Percentiles rank a stretch among this genome's conserved stretches.
These are phyloP conservation scores for Ranitomeya variabilis DNA, from an alignment of 2,113 vertebrate species.

Conservation along the genomic window DNA sequence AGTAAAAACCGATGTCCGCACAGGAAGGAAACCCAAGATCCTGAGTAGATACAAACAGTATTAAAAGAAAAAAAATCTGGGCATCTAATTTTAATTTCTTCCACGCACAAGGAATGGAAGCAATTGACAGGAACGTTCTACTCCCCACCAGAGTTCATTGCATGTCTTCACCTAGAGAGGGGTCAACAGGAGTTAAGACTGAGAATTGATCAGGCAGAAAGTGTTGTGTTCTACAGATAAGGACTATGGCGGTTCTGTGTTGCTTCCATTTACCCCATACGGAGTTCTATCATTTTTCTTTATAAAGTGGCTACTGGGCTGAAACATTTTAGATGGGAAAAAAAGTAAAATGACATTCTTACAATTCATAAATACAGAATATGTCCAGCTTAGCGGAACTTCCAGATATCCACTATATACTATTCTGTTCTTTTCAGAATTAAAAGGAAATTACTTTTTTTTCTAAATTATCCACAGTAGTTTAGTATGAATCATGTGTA, in stretches of 20 bases:
- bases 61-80: too few species aligned
- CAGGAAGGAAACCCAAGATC: background rate
- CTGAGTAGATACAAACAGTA: background rate
- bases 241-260: background rate
- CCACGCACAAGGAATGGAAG: background rate
- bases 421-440: background rate
- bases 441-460: too few species aligned
- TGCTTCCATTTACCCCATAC: constrained; percentile 7
- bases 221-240: background rate
- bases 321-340: background rate
- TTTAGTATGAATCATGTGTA: background rate
- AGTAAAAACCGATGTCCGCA: background rate
- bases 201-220: constrained; percentile 18
- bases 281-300: constrained; percentile 11
- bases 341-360: background rate
- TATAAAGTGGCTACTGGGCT: background rate
- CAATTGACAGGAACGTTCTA: background rate
- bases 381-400: background rate
- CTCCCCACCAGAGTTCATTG: background rate
- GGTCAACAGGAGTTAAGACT: constrained; percentile 2
- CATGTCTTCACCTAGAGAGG: background rate
- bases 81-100: background rate
- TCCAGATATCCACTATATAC: background rate
- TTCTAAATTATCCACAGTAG: background rate
- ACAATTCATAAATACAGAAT: constrained; percentile 5